Conservation (phyloP, 1,140 invertebrate genomes). For the Archivesica marissinica region DNA sequence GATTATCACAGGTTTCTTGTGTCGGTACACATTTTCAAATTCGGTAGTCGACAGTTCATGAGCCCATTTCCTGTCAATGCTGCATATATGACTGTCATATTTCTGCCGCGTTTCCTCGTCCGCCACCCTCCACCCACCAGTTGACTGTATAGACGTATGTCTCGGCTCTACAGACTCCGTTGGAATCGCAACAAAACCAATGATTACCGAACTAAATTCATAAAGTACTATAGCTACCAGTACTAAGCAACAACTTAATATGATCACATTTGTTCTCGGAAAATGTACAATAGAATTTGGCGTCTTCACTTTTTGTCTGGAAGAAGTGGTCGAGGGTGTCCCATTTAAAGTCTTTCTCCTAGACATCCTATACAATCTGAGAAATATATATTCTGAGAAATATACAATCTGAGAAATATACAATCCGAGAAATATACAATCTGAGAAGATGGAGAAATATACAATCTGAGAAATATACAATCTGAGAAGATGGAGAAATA, state of each 20-base stretch:
- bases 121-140: conserved; percentile 72
- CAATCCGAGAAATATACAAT: too few relatives aligned
- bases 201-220: not conserved
- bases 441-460: too few relatives aligned
- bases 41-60: conserved; percentile 66
- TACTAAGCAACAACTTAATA: not conserved
- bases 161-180: not conserved
- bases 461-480: too few relatives aligned
- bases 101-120: conserved; percentile 53
- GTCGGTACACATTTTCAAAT: conserved; percentile 76
- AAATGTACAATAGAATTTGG: not conserved
- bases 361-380: conserved; percentile 15
- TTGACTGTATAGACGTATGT: not conserved
- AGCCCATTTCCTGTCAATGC: conserved; percentile 69
- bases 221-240: conserved; percentile 12
- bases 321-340: not conserved
- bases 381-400: not conserved
- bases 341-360: not conserved
- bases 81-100: conserved; percentile 69
- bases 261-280: not conserved
- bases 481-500: too few relatives aligned
- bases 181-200: not conserved
- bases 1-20: conserved; percentile 78
- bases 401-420: not conserved
- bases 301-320: not conserved